phyloP scores from a whole-genome alignment of 37 sponge, comb jelly and placozoan species.

The Petrosia ficiformis region DNA sequence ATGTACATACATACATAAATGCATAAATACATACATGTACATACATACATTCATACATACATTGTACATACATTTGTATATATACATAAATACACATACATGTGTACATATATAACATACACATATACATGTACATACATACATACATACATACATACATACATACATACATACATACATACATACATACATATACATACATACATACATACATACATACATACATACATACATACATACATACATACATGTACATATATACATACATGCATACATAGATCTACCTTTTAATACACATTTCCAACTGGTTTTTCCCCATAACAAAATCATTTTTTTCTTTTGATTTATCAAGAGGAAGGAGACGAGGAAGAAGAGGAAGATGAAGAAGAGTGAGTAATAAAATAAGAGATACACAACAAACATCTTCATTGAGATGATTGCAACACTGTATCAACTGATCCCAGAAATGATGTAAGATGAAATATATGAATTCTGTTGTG shows the following conservation, averaged over 20 bases:
- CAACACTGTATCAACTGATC: neutral
- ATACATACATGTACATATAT: neutral
- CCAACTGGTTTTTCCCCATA: too few species aligned
- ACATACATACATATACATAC: too few species aligned
- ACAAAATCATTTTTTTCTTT: too few species aligned
- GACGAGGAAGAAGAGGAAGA: neutral
- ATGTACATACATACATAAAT: neutral
- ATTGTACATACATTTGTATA: neutral
- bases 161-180: neutral
- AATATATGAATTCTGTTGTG: neutral
- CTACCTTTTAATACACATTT: constrained; percentile 10
- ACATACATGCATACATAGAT: constrained; percentile 3
- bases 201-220: too few species aligned
- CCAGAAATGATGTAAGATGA: neutral
- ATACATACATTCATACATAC: constrained; percentile 15
- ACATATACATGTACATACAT: neutral
- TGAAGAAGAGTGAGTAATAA: neutral
- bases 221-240: neutral
- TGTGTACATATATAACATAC: constrained; percentile 11
- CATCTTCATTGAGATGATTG: constrained; percentile 6
- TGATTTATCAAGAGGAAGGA: too few species aligned
- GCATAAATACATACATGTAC: constrained; percentile 12
- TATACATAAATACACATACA: neutral
- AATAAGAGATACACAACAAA: neutral
- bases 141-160: too few species aligned